A percentile compares a stretch with the other conserved stretches of the same genome.
Evolutionary conservation across 1,140 invertebrate genomes (phyloP).

Genomic region (Hyphantria cunea): DNA sequence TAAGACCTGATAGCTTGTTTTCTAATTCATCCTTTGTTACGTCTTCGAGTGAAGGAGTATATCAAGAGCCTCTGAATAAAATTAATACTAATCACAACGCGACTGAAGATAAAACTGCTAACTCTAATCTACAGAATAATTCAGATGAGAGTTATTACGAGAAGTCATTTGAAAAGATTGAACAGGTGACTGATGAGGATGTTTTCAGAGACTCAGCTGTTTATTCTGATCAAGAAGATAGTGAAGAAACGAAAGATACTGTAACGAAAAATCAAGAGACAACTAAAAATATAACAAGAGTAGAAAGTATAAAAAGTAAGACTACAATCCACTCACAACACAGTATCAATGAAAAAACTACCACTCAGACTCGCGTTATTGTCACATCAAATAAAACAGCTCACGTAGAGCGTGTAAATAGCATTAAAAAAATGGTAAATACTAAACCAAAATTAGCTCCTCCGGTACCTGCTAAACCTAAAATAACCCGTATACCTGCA

Average conservation of each 20-base stretch:
- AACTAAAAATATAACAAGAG: slow-evolving; percentile 54
- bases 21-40: slow-evolving; percentile 83
- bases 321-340: slow-evolving; percentile 55
- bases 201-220: slow-evolving; percentile 92
- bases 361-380: slow-evolving; percentile 40
- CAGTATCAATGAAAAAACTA: slow-evolving; percentile 48
- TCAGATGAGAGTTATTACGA: slow-evolving; percentile 88
- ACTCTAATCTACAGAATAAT: slow-evolving; percentile 42
- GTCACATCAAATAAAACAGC: slow-evolving; percentile 45
- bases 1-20: slow-evolving; percentile 78
- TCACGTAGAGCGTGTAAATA: slow-evolving; percentile 30
- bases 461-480: slow-evolving; percentile 75
- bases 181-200: slow-evolving; percentile 84
- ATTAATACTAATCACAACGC: slow-evolving; percentile 36
- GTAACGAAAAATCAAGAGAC: slow-evolving; percentile 36
- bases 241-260: slow-evolving; percentile 40
- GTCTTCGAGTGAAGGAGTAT: slow-evolving; percentile 83
- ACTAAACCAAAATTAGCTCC: slow-evolving; percentile 68
- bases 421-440: slow-evolving; percentile 28
- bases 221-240: slow-evolving; percentile 87
- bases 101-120: slow-evolving; percentile 26
- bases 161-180: slow-evolving; percentile 89
- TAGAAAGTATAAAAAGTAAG: slow-evolving; percentile 59
- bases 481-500: slow-evolving; percentile 55
- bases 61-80: slow-evolving; percentile 60